phyloP scores from a whole-genome alignment of 1,140 invertebrate species.

The Procambarus clarkii region DNA sequence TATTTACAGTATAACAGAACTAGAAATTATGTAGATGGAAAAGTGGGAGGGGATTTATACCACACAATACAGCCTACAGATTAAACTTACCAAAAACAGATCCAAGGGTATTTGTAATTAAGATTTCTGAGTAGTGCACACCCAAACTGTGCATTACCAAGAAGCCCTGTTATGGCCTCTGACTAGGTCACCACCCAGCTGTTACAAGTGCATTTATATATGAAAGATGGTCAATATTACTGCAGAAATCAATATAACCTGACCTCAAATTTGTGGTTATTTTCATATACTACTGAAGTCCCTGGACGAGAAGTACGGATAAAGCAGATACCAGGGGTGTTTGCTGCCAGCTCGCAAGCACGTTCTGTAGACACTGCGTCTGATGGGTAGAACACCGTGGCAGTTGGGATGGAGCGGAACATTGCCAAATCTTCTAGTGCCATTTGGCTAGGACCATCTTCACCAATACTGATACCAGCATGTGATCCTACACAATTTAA shows the following conservation, averaged over 20 bases:
- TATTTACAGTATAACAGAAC: too few species aligned
- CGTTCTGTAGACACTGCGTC: slow-evolving; percentile 96
- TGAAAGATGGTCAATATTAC: too few species aligned
- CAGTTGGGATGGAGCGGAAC: slow-evolving; percentile 93
- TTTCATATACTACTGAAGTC: slow-evolving; percentile 91
- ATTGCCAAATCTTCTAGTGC: slow-evolving; percentile 97
- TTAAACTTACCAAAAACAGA: too few species aligned
- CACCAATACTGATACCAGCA: slow-evolving; percentile 93
- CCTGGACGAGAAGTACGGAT: slow-evolving; percentile 96
- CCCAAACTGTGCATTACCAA: too few species aligned
- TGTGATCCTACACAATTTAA: slow-evolving; percentile 95
- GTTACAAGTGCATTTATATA: too few species aligned
- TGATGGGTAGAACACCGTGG: slow-evolving; percentile 96
- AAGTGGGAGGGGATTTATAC: too few species aligned
- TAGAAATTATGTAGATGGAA: too few species aligned
- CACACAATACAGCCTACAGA: too few species aligned
- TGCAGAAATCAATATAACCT: not conserved
- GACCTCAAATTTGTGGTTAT: slow-evolving; percentile 86
- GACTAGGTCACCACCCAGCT: too few species aligned
- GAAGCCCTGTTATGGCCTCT: too few species aligned
- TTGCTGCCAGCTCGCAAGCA: slow-evolving; percentile 96
- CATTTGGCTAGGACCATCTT: slow-evolving; percentile 99
- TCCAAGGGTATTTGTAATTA: too few species aligned
- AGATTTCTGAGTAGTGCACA: too few species aligned
- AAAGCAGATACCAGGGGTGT: slow-evolving; percentile 96